These are phyloP conservation scores for Myioborus melanocephalus DNA, from an alignment of 2,797 vertebrate species.

Conservation along the genomic window DNA sequence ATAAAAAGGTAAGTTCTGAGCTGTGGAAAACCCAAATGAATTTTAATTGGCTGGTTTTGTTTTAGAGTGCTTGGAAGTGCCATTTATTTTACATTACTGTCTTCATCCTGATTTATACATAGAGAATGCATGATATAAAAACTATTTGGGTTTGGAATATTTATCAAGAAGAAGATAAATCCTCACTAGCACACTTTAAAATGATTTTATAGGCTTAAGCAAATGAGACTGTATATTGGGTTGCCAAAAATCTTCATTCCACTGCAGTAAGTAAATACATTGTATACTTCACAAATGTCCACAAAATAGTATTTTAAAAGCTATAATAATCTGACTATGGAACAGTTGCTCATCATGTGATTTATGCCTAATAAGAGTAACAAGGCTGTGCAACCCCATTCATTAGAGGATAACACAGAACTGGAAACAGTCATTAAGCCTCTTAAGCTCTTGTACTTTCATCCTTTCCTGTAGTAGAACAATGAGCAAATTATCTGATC, in stretches of 20 bases:
- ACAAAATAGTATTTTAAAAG: neutral
- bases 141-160: neutral
- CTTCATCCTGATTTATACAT: neutral
- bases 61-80: neutral
- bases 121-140: neutral
- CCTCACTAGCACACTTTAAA: neutral
- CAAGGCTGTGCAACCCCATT: neutral
- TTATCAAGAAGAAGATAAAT: conserved; percentile 11
- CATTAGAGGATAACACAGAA: conserved; percentile 2
- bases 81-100: neutral
- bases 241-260: neutral
- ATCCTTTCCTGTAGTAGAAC: neutral
- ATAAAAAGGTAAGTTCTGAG: neutral
- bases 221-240: neutral
- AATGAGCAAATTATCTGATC: neutral
- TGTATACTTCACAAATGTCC: neutral
- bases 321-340: neutral
- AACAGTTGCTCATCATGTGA: neutral
- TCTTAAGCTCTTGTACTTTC: neutral
- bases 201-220: neutral
- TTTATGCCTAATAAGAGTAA: conserved; percentile 14
- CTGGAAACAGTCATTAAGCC: conserved; percentile 33
- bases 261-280: neutral
- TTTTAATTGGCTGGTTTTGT: neutral
- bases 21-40: neutral